Evolutionary conservation across 2,113 vertebrate species (phyloP).

Genomic region (Vidua macroura): DNA sequence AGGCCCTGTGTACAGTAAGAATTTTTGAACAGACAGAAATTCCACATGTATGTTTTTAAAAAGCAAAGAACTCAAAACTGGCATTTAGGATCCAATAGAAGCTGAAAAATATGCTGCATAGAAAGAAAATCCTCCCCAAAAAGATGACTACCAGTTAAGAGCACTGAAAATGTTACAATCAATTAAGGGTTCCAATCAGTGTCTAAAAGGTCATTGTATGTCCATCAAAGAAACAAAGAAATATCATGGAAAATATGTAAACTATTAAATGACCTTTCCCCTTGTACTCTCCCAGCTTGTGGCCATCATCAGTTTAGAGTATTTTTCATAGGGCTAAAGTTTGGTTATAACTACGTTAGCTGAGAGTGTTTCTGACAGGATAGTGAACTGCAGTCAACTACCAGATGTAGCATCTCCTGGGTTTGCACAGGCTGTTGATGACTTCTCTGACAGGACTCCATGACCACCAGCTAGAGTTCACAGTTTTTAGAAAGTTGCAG

Average conservation of each 20-base stretch:
- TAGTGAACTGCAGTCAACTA: neutral
- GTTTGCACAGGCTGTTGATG: neutral
- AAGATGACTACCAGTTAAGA: neutral
- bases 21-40: neutral
- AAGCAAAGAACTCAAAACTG: neutral
- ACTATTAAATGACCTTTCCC: neutral
- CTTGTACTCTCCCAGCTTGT: neutral
- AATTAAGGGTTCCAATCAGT: neutral
- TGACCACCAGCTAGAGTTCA: neutral
- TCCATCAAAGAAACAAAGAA: neutral
- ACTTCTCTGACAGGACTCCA: neutral
- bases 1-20: neutral
- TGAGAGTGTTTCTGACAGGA: neutral
- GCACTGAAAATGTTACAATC: neutral
- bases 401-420: neutral
- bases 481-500: neutral
- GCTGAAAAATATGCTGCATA: neutral
- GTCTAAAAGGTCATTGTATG: neutral
- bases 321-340: neutral
- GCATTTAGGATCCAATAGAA: neutral
- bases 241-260: neutral
- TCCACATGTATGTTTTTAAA: neutral
- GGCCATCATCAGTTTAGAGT: neutral
- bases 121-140: rapidly evolving
- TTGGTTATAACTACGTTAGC: neutral